Conservation (phyloP, 2,888 invertebrate species). For the Drosophila limbata region DNA sequence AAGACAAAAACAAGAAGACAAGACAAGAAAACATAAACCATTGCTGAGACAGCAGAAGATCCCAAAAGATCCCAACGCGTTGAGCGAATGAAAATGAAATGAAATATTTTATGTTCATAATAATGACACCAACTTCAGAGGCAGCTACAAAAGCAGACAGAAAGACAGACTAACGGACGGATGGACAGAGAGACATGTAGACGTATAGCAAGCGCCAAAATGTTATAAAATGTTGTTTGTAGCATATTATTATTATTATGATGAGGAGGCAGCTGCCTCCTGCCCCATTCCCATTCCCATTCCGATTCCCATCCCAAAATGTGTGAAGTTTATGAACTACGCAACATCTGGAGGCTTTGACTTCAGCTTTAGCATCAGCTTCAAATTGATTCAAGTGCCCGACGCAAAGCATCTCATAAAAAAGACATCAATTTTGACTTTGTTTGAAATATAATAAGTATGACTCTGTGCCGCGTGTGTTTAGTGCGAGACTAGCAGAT, state of each 20-base stretch:
- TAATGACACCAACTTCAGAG: constrained; percentile 78
- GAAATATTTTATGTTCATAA: constrained; percentile 80
- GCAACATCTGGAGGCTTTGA: constrained; percentile 51
- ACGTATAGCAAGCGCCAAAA: constrained; percentile 60
- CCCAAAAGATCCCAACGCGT: constrained; percentile 23
- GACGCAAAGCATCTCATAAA: constrained; percentile 71
- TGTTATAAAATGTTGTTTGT: constrained; percentile 63
- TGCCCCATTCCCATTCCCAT: constrained; percentile 12
- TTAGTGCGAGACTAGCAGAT: constrained; percentile 11
- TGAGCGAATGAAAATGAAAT: constrained; percentile 66
- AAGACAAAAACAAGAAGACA: constrained; percentile 15
- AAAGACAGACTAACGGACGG: constrained; percentile 12
- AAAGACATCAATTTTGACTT: constrained; percentile 79
- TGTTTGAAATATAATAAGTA: constrained; percentile 66
- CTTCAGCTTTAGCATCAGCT: constrained; percentile 29
- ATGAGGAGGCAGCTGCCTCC: constrained; percentile 36
- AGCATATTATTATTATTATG: constrained; percentile 54
- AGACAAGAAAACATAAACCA: constrained; percentile 45
- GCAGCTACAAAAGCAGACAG: constrained; percentile 32
- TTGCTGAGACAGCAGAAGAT: constrained; percentile 31
- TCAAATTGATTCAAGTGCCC: constrained; percentile 78
- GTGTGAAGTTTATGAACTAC: constrained; percentile 71
- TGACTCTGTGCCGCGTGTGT: background rate
- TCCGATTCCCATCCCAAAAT: constrained; percentile 46
- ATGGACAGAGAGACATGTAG: constrained; percentile 2